A percentile compares a stretch with the other conserved stretches of the same genome.
Evolutionary conservation across 2,797 vertebrate species (phyloP).

Genomic region (Peromyscus nudipes): DNA sequence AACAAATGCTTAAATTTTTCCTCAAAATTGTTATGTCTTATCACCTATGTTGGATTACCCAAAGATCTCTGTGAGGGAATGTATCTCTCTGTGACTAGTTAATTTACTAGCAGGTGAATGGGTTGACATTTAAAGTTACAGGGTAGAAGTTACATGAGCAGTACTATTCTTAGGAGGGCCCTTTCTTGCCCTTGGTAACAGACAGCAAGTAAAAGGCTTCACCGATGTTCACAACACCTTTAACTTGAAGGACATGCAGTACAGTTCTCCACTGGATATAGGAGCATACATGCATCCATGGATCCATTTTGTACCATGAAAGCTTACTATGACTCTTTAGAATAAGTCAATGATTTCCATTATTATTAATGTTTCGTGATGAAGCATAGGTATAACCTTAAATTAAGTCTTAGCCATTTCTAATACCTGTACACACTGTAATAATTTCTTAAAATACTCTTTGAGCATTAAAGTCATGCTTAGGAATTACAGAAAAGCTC

Average conservation of each 20-base stretch:
- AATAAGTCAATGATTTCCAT: not conserved
- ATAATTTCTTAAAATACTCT: conserved; percentile 25
- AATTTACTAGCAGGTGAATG: not conserved
- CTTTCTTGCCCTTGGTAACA: not conserved
- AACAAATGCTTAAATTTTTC: not conserved
- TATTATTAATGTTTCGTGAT: not conserved
- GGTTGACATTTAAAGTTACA: not conserved
- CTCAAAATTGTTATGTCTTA: not conserved
- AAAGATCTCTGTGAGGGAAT: not conserved
- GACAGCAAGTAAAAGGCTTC: not conserved
- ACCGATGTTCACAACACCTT: not conserved
- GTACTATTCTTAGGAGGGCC: not conserved
- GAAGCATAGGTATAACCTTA: not conserved
- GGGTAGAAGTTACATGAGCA: not conserved
- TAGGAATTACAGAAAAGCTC: conserved; percentile 30
- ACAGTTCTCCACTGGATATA: not conserved
- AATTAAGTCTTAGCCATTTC: not conserved
- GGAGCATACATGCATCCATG: not conserved
- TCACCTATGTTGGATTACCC: not conserved
- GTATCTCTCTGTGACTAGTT: not conserved
- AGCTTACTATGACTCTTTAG: not conserved
- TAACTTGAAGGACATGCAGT: not conserved
- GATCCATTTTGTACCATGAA: not conserved
- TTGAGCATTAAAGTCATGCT: not conserved
- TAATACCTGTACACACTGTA: not conserved